Evolutionary conservation across 2,888 invertebrate genomes (phyloP).

Genomic region (Bhutanitis thaidina): DNA sequence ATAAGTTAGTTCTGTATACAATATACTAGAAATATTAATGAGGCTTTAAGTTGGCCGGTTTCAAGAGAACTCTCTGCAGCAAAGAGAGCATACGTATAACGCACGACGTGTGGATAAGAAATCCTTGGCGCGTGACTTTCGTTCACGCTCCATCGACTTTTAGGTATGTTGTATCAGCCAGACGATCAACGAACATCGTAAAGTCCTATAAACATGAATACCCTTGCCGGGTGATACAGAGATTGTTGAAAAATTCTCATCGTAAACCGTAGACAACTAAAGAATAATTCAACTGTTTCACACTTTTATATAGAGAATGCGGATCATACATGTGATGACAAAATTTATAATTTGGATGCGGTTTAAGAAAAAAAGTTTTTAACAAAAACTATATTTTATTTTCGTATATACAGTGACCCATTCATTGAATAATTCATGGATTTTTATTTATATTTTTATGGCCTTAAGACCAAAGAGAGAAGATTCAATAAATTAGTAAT

Average conservation of each 20-base stretch:
- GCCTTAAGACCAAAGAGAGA: too few relatives aligned
- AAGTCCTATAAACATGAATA: conserved; percentile 46
- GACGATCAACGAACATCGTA: conserved; percentile 52
- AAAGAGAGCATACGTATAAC: conserved; percentile 31
- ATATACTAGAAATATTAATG: conserved; percentile 13
- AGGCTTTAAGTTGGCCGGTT: conserved; percentile 10
- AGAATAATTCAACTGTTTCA: neutral
- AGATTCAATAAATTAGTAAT: too few relatives aligned
- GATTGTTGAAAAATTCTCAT: conserved; percentile 26
- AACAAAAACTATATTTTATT: too few relatives aligned
- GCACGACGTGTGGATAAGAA: conserved; percentile 57
- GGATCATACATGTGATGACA: too few relatives aligned
- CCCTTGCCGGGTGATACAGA: conserved; percentile 32
- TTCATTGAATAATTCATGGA: too few relatives aligned
- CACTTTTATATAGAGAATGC: neutral
- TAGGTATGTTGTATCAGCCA: conserved; percentile 61
- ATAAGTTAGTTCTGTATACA: neutral
- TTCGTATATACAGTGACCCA: too few relatives aligned
- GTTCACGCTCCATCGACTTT: conserved; percentile 65
- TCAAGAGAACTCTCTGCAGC: conserved; percentile 15
- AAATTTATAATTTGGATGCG: too few relatives aligned
- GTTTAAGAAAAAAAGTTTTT: too few relatives aligned
- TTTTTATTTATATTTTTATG: too few relatives aligned
- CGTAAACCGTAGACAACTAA: conserved; percentile 7
- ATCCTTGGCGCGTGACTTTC: conserved; percentile 70